Conservation (phyloP, 2,113 vertebrate genomes). For the Pseudolaguvia tuberculata region DNA sequence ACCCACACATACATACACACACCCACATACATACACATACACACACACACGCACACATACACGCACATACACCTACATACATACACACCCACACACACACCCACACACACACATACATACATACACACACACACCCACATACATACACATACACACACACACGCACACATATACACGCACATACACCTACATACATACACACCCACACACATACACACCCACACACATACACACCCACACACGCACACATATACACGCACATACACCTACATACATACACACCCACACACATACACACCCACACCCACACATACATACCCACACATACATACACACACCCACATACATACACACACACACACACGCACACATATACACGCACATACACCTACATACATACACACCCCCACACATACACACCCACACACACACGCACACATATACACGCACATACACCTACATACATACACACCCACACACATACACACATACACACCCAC, state of each 20-base stretch:
- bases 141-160: not conserved
- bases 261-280: too few relatives aligned
- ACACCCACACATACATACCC: not conserved
- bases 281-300: not conserved
- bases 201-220: not conserved
- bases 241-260: not conserved
- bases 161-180: too few relatives aligned
- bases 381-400: too few relatives aligned
- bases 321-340: too few relatives aligned
- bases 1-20: too few relatives aligned
- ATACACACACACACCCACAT: too few relatives aligned
- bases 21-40: not conserved
- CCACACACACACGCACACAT: not conserved
- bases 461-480: too few relatives aligned
- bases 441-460: too few relatives aligned
- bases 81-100: not conserved
- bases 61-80: too few relatives aligned
- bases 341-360: not conserved
- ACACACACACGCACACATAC: not conserved
- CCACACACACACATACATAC: not conserved
- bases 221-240: not conserved
- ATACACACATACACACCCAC: not conserved
- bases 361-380: too few relatives aligned
- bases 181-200: too few relatives aligned
- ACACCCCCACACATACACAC: not conserved